Percentiles rank a stretch among this genome's conserved stretches.
phyloP scores from a whole-genome alignment of 2,888 invertebrate genomes.

The Drosophila parthenogenetica region DNA sequence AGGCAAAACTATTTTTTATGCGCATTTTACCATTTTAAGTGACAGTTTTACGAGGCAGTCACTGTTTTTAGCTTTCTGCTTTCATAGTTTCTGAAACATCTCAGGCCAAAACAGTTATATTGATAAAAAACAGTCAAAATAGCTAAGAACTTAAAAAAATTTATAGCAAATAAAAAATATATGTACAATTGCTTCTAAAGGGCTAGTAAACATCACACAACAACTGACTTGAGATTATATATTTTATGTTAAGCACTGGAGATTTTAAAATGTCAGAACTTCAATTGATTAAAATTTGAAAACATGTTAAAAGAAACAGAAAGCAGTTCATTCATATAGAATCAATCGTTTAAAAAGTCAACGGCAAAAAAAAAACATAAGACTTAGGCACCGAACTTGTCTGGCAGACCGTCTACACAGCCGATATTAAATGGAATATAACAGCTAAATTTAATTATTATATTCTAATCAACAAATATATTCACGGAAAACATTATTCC shows the following conservation, averaged over 20 bases:
- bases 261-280: too few relatives aligned
- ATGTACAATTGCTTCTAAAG: too few relatives aligned
- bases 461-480: too few relatives aligned
- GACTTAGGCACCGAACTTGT: constrained; percentile 50
- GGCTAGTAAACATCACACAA: too few relatives aligned
- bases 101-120: too few relatives aligned
- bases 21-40: constrained; percentile 51
- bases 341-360: too few relatives aligned
- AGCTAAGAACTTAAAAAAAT: too few relatives aligned
- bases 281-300: too few relatives aligned
- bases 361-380: constrained; percentile 23
- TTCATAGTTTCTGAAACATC: too few relatives aligned
- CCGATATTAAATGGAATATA: background rate
- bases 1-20: constrained; percentile 48
- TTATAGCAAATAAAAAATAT: too few relatives aligned
- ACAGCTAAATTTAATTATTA: background rate
- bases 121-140: too few relatives aligned
- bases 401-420: background rate
- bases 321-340: background rate
- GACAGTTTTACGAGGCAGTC: constrained; percentile 63
- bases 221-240: too few relatives aligned
- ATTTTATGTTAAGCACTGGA: background rate
- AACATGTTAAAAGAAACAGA: background rate
- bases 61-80: constrained; percentile 1
- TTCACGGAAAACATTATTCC: constrained; percentile 34